A percentile compares a stretch with the other conserved stretches of the same genome.
Evolutionary conservation across 2,797 vertebrate species (phyloP).

Genomic region (Cryptoprocta ferox): DNA sequence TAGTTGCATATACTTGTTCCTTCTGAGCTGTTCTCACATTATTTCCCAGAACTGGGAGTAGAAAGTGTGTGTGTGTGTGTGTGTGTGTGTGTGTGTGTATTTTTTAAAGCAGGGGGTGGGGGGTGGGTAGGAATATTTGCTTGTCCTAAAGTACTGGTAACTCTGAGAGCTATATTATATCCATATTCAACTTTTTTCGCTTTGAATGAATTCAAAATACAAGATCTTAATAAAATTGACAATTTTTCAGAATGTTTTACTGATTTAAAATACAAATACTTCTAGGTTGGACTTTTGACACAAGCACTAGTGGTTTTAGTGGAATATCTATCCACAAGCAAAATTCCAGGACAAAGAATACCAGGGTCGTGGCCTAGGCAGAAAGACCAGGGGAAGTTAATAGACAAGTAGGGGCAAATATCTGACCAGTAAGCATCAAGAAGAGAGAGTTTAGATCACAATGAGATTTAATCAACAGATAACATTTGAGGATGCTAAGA

Average conservation of each 20-base stretch:
- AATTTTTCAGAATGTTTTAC: not conserved
- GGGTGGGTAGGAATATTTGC: not conserved
- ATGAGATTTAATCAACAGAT: not conserved
- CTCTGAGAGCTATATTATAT: not conserved
- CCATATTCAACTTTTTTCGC: not conserved
- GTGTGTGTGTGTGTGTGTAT: not conserved
- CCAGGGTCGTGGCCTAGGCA: not conserved
- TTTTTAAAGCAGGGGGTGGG: not conserved
- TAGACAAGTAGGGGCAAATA: not conserved
- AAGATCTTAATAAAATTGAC: not conserved
- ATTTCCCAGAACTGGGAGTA: not conserved
- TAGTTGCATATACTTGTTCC: not conserved
- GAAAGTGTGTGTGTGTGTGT: not conserved
- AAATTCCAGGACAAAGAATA: not conserved
- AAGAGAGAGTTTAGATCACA: not conserved
- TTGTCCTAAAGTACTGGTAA: not conserved
- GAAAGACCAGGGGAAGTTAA: not conserved
- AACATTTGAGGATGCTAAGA: not conserved
- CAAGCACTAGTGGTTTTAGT: not conserved
- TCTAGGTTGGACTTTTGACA: not conserved
- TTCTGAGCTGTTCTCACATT: not conserved
- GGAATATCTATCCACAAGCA: not conserved
- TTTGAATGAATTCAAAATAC: conserved; percentile 12
- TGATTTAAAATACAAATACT: not conserved
- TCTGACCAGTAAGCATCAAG: not conserved